Percentiles rank a stretch among this genome's conserved stretches.
Evolutionary conservation across 2,113 vertebrate genomes (phyloP).

Genomic region (Poeciliopsis prolifica): DNA sequence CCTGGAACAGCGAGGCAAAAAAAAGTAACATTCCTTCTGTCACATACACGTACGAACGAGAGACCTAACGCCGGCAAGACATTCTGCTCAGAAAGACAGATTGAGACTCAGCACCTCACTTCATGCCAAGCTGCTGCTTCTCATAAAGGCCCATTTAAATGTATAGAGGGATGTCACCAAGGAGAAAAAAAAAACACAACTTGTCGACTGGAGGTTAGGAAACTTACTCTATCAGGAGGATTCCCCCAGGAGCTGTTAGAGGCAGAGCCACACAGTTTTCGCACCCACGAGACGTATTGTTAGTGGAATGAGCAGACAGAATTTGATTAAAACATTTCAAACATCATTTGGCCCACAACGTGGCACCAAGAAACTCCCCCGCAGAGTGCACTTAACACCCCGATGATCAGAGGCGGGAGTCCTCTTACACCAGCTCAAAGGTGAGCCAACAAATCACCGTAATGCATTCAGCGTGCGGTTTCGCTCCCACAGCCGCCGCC

Average conservation of each 20-base stretch:
- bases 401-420: slow-evolving; percentile 62
- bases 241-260: slow-evolving; percentile 70
- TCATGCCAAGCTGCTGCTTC: slow-evolving; percentile 46
- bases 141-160: slow-evolving; percentile 81
- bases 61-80: slow-evolving; percentile 34
- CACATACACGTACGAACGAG: slow-evolving; percentile 9
- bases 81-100: slow-evolving; percentile 28
- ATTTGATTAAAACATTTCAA: slow-evolving; percentile 84
- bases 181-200: slow-evolving; percentile 32
- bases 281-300: slow-evolving; percentile 67
- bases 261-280: slow-evolving; percentile 67
- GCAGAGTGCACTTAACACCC: slow-evolving; percentile 75
- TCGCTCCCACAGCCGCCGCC: slow-evolving; percentile 32
- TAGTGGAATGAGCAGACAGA: slow-evolving; percentile 83
- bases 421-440: slow-evolving; percentile 64
- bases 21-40: slow-evolving; percentile 7
- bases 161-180: slow-evolving; percentile 56
- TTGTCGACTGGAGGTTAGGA: slow-evolving; percentile 55
- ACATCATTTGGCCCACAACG: slow-evolving; percentile 80
- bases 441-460: slow-evolving; percentile 78
- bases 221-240: slow-evolving; percentile 73
- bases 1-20: too few species aligned
- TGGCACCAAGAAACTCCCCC: slow-evolving; percentile 71
- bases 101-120: slow-evolving; percentile 22
- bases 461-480: slow-evolving; percentile 63